Evolutionary conservation across 2,888 invertebrate genomes (phyloP).

Genomic region (Aphrophora alni): DNA sequence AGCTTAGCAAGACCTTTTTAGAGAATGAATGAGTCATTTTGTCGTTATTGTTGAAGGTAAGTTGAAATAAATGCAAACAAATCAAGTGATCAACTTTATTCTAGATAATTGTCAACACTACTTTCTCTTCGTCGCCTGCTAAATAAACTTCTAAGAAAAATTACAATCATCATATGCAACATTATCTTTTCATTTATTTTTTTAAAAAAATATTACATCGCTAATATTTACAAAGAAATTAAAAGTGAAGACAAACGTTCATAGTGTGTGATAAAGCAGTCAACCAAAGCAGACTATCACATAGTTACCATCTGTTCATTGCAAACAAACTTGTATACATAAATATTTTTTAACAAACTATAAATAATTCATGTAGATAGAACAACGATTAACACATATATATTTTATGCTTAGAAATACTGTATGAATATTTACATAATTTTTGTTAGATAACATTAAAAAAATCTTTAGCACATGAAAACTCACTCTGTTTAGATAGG

Average conservation of each 20-base stretch:
- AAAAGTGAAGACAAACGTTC: constrained; percentile 37
- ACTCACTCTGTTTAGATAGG: no score
- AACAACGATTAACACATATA: no score
- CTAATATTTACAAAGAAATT: constrained; percentile 37
- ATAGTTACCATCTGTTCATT: neutral
- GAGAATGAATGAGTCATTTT: no score
- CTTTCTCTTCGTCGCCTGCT: constrained; percentile 32
- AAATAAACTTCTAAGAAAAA: constrained; percentile 39
- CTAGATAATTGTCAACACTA: constrained; percentile 40
- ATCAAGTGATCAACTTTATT: constrained; percentile 39
- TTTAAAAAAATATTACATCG: constrained; percentile 40
- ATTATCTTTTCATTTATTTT: constrained; percentile 37
- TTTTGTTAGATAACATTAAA: no score
- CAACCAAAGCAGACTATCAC: constrained; percentile 33
- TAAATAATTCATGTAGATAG: no score
- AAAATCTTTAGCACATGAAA: no score
- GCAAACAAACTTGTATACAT: neutral
- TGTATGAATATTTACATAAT: no score
- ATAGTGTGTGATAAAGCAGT: constrained; percentile 35
- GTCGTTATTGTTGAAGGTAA: neutral
- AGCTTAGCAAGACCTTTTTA: no score
- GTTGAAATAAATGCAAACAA: neutral
- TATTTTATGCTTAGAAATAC: no score
- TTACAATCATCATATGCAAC: constrained; percentile 37
- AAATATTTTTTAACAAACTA: neutral